These are phyloP conservation scores for Amblyjoppa proteus DNA, from an alignment of 2,888 invertebrate species.

Conservation along the genomic window DNA sequence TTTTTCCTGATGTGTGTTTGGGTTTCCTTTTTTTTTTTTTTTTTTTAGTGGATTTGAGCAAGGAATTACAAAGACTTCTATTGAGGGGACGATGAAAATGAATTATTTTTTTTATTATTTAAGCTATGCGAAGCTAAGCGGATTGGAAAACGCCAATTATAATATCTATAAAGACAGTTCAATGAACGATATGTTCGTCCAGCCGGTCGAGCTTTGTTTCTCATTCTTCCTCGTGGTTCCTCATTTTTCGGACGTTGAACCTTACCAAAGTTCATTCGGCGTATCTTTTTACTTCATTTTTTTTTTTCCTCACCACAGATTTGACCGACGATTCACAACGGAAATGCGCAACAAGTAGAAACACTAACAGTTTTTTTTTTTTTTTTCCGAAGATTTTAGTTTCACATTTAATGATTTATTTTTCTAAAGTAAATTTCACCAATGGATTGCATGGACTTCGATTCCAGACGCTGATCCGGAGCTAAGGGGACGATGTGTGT, in stretches of 20 bases:
- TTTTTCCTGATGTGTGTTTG: too few species aligned
- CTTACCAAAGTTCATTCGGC: neutral
- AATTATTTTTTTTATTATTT: too few species aligned
- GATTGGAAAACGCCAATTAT: slow-evolving; percentile 18
- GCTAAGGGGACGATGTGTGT: neutral
- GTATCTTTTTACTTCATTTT: neutral
- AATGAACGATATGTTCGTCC: neutral
- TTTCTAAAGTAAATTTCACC: too few species aligned
- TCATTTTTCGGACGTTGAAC: neutral
- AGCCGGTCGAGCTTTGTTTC: slow-evolving; percentile 28
- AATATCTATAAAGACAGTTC: slow-evolving; percentile 46
- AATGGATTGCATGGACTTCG: too few species aligned
- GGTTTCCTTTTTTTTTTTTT: too few species aligned
- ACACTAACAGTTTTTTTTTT: too few species aligned
- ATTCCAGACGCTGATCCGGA: slow-evolving; percentile 19
- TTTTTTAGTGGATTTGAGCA: too few species aligned
- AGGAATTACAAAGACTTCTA: too few species aligned
- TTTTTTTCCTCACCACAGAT: neutral
- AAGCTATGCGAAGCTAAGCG: slow-evolving; percentile 45
- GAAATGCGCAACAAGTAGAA: neutral
- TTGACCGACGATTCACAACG: neutral
- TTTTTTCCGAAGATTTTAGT: too few species aligned
- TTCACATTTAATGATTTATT: too few species aligned
- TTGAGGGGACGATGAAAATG: too few species aligned
- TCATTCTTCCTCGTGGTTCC: neutral